Base-by-base conservation (phyloP, 2,797 vertebrate genomes). In the Otus scops region DNA sequence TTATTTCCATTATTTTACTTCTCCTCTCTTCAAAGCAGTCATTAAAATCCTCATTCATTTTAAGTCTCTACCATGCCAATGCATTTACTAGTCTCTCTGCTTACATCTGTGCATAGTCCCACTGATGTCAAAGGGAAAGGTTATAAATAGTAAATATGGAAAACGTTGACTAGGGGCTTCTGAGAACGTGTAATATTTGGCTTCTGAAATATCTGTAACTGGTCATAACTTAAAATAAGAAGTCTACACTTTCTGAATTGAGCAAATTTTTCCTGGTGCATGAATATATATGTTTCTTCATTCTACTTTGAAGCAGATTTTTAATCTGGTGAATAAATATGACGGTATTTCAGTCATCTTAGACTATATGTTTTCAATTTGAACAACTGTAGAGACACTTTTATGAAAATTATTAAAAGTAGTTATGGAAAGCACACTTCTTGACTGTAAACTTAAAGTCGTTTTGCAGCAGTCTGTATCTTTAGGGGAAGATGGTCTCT, bases 131-230 rank as follows among this genome's bases (percentile, higher is more conserved):
- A 77, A 63, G 18, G 51, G 24, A 57, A 83, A 60, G 7, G 17
- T 51, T 77, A 77, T 60, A 82, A 92, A 79, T 26, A 59, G n/a
- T 38, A 90, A 95, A 81, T 54, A 73, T 41, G 63, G n/a, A 82
- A 90, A 76, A 8, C 3, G 36, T 89, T 84, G 59, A 65, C 74
- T 32, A 50, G 20, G 3, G n/a, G 90, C 54, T 92, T 89, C 84
- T 85, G 61, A 79, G 19, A 70, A 69, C 30, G 16, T 85, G 51
- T 56, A 73, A 45, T 63, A 64, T 79, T 91, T 96, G 88, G 74
- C 74, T 80, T 89, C 60, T 89, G 51, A 87, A 89, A 85, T 87
- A 92, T 85, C 89, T 92, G 19, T 92, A 63, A 63, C 63, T 67
- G 36, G 10, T 73, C 54, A 69, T 96, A 94, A 78, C 24, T 90